phyloP scores from a whole-genome alignment of 2,797 vertebrate species.

The Pygocentrus nattereri region DNA sequence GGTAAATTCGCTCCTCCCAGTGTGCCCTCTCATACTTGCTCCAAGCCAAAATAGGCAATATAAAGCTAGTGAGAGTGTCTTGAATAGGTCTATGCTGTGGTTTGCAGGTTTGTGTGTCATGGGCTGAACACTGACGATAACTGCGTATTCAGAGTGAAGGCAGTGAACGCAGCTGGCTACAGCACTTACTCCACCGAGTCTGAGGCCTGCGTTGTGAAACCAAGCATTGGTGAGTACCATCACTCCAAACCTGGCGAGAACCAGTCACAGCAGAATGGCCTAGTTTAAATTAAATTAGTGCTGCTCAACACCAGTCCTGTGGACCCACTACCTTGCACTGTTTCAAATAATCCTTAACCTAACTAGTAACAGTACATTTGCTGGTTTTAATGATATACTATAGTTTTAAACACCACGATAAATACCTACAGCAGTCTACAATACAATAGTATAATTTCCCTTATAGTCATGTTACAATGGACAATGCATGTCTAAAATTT shows the following conservation, averaged over 20 bases:
- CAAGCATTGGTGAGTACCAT: slow-evolving; percentile 89
- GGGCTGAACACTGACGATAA: slow-evolving; percentile 83
- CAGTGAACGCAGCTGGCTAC: slow-evolving; percentile 95
- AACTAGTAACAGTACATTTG: neutral
- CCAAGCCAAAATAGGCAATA: neutral
- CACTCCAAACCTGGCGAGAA: neutral
- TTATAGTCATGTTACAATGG: too few species aligned
- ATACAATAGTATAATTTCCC: too few species aligned
- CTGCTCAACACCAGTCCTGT: neutral
- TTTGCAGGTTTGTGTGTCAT: slow-evolving; percentile 91
- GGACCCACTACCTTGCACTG: neutral
- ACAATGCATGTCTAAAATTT: too few species aligned
- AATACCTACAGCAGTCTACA: neutral
- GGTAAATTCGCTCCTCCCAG: slow-evolving; percentile 74
- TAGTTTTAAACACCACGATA: too few species aligned
- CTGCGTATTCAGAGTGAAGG: slow-evolving; percentile 92
- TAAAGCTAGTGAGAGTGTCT: neutral
- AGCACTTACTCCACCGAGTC: slow-evolving; percentile 88
- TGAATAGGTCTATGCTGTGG: neutral
- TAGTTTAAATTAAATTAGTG: neutral
- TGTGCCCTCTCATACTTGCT: neutral
- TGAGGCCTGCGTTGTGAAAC: slow-evolving; percentile 88
- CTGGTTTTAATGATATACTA: neutral
- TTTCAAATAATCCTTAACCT: neutral
- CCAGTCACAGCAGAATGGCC: neutral